Conservation (phyloP, 1,140 invertebrate species). For the Acromyrmex charruanus region DNA sequence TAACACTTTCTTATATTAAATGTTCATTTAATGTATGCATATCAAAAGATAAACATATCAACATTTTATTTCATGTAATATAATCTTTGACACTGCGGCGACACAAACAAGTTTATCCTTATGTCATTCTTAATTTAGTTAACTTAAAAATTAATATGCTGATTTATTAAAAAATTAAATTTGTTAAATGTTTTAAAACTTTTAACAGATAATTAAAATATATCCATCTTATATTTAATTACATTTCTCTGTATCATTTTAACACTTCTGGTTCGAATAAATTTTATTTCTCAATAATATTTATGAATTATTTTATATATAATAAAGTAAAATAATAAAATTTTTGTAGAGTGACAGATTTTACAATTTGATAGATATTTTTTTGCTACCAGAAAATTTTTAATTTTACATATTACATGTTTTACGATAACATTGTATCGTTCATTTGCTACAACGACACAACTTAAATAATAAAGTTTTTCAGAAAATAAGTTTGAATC, state of each 20-base stretch:
- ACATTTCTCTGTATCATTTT: background rate
- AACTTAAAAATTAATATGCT: background rate
- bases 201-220: background rate
- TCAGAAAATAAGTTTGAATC: too few relatives aligned
- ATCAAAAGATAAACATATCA: slow-evolving; percentile 9
- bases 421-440: background rate
- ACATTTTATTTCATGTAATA: background rate
- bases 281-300: background rate
- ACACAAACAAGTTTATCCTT: slow-evolving; percentile 11
- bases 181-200: background rate
- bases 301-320: background rate
- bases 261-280: background rate
- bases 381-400: background rate
- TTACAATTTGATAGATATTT: background rate
- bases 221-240: background rate
- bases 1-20: slow-evolving; percentile 19
- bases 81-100: slow-evolving; percentile 35
- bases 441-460: too few relatives aligned
- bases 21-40: background rate
- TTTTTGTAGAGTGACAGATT: background rate
- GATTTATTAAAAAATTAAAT: background rate
- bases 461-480: too few relatives aligned
- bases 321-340: background rate
- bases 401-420: background rate
- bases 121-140: slow-evolving; percentile 12